These are phyloP conservation scores for Porites lobata DNA, from an alignment of 92 coral and sea anemone species.

Conservation along the genomic window DNA sequence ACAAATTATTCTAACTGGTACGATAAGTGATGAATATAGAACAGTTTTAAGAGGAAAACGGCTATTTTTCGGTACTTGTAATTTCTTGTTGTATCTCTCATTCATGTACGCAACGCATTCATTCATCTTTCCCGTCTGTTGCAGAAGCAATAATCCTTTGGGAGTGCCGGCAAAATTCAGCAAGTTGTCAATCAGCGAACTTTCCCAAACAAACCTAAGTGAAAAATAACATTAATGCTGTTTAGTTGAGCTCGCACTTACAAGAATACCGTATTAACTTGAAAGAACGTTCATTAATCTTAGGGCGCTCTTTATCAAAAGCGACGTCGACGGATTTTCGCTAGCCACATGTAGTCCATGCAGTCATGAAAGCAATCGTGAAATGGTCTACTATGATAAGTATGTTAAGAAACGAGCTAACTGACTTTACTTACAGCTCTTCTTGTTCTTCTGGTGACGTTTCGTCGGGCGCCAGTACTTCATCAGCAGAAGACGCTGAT, in stretches of 20 bases:
- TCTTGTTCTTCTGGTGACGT: constrained; percentile 47
- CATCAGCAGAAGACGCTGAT: constrained; percentile 39
- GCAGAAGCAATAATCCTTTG: constrained; percentile 90
- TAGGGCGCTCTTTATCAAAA: too few relatives aligned
- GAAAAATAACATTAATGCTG: not conserved
- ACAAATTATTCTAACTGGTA: too few relatives aligned
- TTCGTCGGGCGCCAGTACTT: constrained; percentile 43
- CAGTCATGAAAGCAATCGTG: too few relatives aligned
- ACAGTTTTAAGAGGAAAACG: too few relatives aligned
- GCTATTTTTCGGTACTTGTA: constrained; percentile 73
- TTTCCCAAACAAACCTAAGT: constrained; percentile 85
- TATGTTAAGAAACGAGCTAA: too few relatives aligned
- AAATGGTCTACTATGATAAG: too few relatives aligned
- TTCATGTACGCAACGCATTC: constrained; percentile 98
- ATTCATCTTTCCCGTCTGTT: constrained; percentile 96
- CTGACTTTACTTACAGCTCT: constrained; percentile 50
- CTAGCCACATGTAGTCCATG: too few relatives aligned
- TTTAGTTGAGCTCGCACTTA: not conserved
- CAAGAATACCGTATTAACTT: too few relatives aligned
- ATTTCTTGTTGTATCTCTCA: constrained; percentile 92
- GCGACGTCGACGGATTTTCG: too few relatives aligned
- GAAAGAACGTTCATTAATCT: too few relatives aligned
- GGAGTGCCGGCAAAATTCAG: constrained; percentile 99
- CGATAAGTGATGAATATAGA: too few relatives aligned
- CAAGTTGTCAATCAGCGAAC: constrained; percentile 93